phyloP scores from a whole-genome alignment of 2,113 vertebrate genomes.

The Vulpes vulpes region DNA sequence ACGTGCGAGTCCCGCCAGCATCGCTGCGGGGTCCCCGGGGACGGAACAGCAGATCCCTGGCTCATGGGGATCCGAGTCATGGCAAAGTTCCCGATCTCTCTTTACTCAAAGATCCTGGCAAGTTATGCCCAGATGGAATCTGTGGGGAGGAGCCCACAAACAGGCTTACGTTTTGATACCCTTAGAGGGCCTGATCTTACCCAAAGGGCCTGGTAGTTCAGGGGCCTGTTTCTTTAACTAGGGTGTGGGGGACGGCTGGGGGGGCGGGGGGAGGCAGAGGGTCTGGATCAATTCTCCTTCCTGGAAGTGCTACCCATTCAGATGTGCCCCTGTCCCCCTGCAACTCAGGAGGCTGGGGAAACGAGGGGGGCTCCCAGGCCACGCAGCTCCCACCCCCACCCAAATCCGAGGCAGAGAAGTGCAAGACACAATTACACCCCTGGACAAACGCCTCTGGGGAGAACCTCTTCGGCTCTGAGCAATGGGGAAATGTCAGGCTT shows the following conservation, averaged over 20 bases:
- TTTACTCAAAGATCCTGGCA: neutral
- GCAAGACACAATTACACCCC: neutral
- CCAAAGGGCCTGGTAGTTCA: neutral
- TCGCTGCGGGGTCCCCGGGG: neutral
- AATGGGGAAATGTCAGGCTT: neutral
- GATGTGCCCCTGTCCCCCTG: rapidly evolving
- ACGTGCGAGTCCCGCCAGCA: neutral
- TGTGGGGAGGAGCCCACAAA: neutral
- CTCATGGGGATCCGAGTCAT: neutral
- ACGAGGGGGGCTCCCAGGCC: neutral
- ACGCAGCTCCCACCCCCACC: too few species aligned
- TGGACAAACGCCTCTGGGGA: neutral
- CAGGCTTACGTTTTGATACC: neutral
- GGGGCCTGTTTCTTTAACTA: too few species aligned
- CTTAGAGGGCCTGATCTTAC: neutral
- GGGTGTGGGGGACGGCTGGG: neutral
- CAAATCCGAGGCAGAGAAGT: neutral
- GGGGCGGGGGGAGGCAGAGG: neutral
- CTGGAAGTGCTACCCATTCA: neutral
- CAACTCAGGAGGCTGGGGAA: neutral
- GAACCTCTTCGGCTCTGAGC: neutral
- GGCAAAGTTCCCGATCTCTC: neutral
- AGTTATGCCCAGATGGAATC: neutral
- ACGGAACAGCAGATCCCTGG: neutral
- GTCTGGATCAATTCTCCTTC: too few species aligned